Evolutionary conservation across 2,888 invertebrate genomes (phyloP), one percentile per base, ranked within the genome.

Genomic region (Zeuzera pyrina): DNA sequence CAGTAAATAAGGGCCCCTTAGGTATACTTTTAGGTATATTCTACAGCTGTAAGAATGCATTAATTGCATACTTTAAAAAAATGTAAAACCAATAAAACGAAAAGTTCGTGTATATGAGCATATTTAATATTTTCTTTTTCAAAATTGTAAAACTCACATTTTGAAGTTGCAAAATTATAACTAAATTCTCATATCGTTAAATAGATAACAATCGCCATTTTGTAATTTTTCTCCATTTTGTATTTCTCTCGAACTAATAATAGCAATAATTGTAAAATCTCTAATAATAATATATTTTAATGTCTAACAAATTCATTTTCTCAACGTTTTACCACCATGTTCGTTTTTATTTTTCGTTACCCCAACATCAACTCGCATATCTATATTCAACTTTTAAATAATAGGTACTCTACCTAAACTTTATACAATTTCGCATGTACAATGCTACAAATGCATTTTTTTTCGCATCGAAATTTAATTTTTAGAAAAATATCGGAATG

Each of bases 111-210:
- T 77, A 77, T 78, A 83, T 81, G 83, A 83, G 83, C 81, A 81
- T 83, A 83, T 83, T 83, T 81, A 81, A 78, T 83, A 79, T 79
- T 78, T 78, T 79, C 78, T 73, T 74, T 72, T 78, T 83, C 79
- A 83, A 83, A 83, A 83, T 83, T 83, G 83, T 81, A 81, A 83
- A 81, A 83, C 79, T 79, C 81, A 83, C 83, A 83, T 81, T 81
- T 81, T 81, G 81, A 81, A 83, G 77, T 79, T 81, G 79, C 81
- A 81, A 83, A 83, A 81, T 78, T 81, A 81, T 73, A 81, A 79
- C 78, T 83, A 81, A 79, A 76, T 78, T 81, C 77, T 79, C 79
- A 79, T 81, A 78, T 78, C 73, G 78, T 77, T 72, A 77, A n/a
- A 77, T 81, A 81, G 74, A n/a, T 83, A 83, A 81, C 79, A 79